Conservation (phyloP, 92 coral and sea anemone species). For the Paramuricea clavata region DNA sequence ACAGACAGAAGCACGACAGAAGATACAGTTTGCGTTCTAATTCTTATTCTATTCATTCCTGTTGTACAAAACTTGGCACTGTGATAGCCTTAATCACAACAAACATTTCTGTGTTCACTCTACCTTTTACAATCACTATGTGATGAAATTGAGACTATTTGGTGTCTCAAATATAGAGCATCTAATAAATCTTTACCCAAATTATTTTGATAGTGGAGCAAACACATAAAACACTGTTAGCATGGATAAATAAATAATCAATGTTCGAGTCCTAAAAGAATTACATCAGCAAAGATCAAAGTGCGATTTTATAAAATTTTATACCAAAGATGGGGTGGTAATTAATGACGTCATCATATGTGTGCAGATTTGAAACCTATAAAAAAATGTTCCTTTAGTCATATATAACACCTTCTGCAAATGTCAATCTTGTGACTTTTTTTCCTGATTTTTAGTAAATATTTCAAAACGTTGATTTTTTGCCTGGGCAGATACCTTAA, state of each 20-base stretch:
- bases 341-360: neutral
- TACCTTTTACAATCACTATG: neutral
- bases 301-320: neutral
- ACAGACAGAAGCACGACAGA: neutral
- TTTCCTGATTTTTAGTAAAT: neutral
- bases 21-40: constrained; percentile 12
- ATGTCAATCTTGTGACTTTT: neutral
- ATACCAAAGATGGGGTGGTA: neutral
- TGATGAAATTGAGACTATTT: neutral
- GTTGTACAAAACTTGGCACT: constrained; percentile 29
- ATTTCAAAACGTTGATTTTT: neutral
- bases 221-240: neutral
- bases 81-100: neutral
- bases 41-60: constrained; percentile 29
- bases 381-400: neutral
- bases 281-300: neutral
- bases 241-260: neutral
- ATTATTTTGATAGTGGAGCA: neutral
- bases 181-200: neutral
- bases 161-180: constrained; percentile 1
- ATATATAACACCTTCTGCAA: neutral
- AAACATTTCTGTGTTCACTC: constrained; percentile 38
- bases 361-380: neutral
- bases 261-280: neutral
- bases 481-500: neutral